Evolutionary conservation across 2,888 invertebrate species (phyloP), one percentile per base, ranked within the genome.

Genomic region (Unio pictorum): DNA sequence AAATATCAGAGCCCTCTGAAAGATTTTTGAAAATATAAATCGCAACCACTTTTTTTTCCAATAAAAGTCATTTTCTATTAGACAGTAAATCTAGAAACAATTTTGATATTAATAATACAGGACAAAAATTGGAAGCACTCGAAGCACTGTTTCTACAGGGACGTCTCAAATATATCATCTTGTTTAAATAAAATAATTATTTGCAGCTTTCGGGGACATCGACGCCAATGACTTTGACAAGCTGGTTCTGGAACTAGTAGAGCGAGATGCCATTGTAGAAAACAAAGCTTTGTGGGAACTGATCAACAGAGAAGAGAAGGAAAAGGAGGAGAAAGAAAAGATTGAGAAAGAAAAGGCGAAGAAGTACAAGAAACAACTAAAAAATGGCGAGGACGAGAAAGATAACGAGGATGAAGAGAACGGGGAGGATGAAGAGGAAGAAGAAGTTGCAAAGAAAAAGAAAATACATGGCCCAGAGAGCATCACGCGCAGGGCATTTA

Each of bases 141-240:
- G 45, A 45, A 45, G 45, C 45, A 45, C 45, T 45, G 15, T 45
- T 3, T 11, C 45, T 45, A 45, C 45, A 8, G 34, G 34, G 34
- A 34, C 8, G 8, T 34, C 8, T 34, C 8, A 34, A 34, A 34
- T 1, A 8, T 8, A 34, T 34, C 34, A 34, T 34, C 34, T 34
- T 34, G 34, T 8, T 34, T 34, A 8, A 7, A 34, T 34, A 34
- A 34, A 34, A 34, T 8, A 45, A 54, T 54, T 67, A 15, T 34
- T 70, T 68, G 30, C 67, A 82, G 82, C 74, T 2, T 74, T 63
- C 45, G 82, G 81, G 17, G 79, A 79, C 28, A 82, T 82, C n/a
- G 71, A 78, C 57, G 64, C 72, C 1, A 55, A 45, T 0, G 76
- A 80, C 8, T 81, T 81, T 65, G 80, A 80, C 61, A 67, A 72